phyloP scores from a whole-genome alignment of 2,113 vertebrate species.

The Conger conger region DNA sequence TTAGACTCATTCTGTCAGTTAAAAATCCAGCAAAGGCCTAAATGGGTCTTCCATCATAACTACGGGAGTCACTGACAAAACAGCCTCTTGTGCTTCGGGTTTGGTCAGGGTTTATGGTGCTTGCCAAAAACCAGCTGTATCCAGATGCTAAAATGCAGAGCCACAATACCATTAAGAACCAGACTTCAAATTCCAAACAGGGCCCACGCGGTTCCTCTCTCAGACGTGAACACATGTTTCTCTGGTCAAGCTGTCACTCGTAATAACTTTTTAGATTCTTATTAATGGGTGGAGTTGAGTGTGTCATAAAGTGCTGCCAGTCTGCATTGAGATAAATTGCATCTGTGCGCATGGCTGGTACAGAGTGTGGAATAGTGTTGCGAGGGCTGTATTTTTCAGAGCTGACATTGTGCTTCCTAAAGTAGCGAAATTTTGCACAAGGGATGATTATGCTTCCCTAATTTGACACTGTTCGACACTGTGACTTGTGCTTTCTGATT shows the following conservation, averaged over 20 bases:
- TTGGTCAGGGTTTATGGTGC: slow-evolving; percentile 92
- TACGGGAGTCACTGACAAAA: slow-evolving; percentile 89
- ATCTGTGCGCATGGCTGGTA: slow-evolving; percentile 65
- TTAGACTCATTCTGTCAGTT: slow-evolving; percentile 98
- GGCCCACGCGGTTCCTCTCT: neutral
- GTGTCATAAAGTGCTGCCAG: slow-evolving; percentile 50
- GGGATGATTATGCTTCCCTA: slow-evolving; percentile 79
- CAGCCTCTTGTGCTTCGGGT: slow-evolving; percentile 83
- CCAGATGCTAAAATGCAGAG: slow-evolving; percentile 14
- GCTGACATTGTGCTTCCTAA: slow-evolving; percentile 72
- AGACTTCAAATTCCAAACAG: neutral
- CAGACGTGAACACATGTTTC: neutral
- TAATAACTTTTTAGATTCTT: slow-evolving; percentile 68
- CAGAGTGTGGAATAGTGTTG: slow-evolving; percentile 67
- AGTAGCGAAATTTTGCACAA: slow-evolving; percentile 81
- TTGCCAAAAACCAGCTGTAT: slow-evolving; percentile 75
- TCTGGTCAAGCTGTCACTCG: slow-evolving; percentile 38
- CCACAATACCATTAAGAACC: neutral
- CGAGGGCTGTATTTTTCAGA: slow-evolving; percentile 66
- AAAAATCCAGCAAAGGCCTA: slow-evolving; percentile 99
- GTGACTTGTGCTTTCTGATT: slow-evolving; percentile 73
- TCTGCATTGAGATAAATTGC: slow-evolving; percentile 72
- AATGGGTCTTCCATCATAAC: slow-evolving; percentile 94
- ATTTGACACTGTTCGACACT: slow-evolving; percentile 76
- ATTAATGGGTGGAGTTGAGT: slow-evolving; percentile 72